phyloP scores from a whole-genome alignment of 2,113 vertebrate species.

The Coryphaenoides rupestris region DNA sequence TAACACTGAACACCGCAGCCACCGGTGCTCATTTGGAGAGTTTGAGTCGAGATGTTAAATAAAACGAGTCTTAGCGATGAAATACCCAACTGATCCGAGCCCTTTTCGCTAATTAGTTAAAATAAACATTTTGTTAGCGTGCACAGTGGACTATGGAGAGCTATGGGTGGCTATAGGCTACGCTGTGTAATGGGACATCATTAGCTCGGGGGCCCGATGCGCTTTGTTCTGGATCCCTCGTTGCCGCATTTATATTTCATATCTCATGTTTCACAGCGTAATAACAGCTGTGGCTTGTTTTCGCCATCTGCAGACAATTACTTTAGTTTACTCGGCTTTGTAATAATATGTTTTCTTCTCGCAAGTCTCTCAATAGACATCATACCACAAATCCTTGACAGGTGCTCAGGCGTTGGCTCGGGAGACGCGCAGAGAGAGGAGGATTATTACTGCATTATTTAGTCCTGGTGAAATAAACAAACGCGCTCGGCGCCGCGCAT shows the following conservation, averaged over 20 bases:
- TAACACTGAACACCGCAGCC: background rate
- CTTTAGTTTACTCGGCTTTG: slow-evolving; percentile 75
- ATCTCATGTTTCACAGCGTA: slow-evolving; percentile 74
- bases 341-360: slow-evolving; percentile 73
- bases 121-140: slow-evolving; percentile 41
- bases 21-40: background rate
- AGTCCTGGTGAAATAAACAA: slow-evolving; percentile 73
- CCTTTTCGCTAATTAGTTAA: slow-evolving; percentile 37
- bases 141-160: slow-evolving; percentile 29
- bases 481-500: slow-evolving; percentile 48
- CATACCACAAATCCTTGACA: slow-evolving; percentile 70
- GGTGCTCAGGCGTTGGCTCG: slow-evolving; percentile 72
- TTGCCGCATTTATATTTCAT: slow-evolving; percentile 74
- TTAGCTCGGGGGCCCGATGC: slow-evolving; percentile 65
- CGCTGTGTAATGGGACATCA: slow-evolving; percentile 62
- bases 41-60: slow-evolving; percentile 10
- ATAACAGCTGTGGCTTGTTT: slow-evolving; percentile 77
- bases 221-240: slow-evolving; percentile 66
- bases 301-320: slow-evolving; percentile 77
- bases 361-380: slow-evolving; percentile 71
- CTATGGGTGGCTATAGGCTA: slow-evolving; percentile 54
- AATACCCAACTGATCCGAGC: slow-evolving; percentile 26
- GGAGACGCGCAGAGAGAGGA: slow-evolving; percentile 63
- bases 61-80: background rate
- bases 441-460: slow-evolving; percentile 78